Evolutionary conservation across 2,113 vertebrate species (phyloP), one percentile per base, ranked within the genome.

Genomic region (Pandion haliaetus): DNA sequence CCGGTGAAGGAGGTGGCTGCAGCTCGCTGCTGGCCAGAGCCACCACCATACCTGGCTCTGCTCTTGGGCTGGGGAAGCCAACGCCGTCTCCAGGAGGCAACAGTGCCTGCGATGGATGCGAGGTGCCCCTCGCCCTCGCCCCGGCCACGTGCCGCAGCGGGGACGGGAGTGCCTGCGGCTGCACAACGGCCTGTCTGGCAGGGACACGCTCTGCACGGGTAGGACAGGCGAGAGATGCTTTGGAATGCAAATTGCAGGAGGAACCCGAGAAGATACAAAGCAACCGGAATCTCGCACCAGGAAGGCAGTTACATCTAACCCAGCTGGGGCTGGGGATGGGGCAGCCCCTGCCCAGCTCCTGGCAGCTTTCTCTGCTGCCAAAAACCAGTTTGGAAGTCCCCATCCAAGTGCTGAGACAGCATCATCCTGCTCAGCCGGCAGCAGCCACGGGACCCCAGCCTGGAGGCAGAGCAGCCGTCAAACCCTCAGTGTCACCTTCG

Each of bases 81-180:
- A 2, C 2, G 14, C 71, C 10, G 63, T 16, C 16, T 42, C 12
- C 3, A 5, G n/a, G 36, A 17, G 36, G 52, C 44, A 28, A 2
- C 5, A 0, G 17, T 10, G 71, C 19, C 40, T 1, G 4, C 4
- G 0, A 1, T 1, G 47, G 88, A 50, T 3, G 19, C 3, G 9
- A 10, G 34, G 44, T 8, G 58, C 29, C 72, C 34, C 78, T 65
- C 7, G 1, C 24, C 61, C 40, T 65, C 7, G 1, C 24, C 61
- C 40, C 2, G 2, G 29, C 52, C 34, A 5, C 1, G 2, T 21
- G 52, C 28, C 10, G 1, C 58, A 19, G 42, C 1, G 3, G 24
- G 66, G 66, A 50, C 2, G 1, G 26, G 21, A 49, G 72, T 2
- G 4, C 20, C 61, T 14, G 45, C 0, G 8, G 20, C 65, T 36